Evolutionary conservation across 2,113 vertebrate species (phyloP).

Genomic region (Cynopterus brachyotis): DNA sequence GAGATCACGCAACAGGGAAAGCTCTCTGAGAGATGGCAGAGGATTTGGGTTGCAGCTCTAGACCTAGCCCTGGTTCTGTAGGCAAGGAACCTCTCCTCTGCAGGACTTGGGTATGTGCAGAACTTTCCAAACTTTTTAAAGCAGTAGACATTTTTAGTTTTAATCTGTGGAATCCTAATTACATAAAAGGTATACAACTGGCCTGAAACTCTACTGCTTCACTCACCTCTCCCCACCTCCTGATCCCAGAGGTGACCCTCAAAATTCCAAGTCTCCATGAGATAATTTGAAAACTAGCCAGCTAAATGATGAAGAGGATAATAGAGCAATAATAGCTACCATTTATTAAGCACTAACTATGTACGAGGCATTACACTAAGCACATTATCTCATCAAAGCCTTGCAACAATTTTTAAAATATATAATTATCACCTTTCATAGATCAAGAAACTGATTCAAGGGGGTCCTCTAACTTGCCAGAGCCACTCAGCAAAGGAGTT

Average conservation of each 20-base stretch:
- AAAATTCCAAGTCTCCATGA: not conserved
- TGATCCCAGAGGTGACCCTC: not conserved
- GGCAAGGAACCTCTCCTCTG: not conserved
- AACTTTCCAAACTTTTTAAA: slow-evolving; percentile 16
- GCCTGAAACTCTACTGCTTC: not conserved
- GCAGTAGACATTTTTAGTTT: not conserved
- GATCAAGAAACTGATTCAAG: slow-evolving; percentile 15
- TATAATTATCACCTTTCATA: not conserved
- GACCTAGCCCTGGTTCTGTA: not conserved
- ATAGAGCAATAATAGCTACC: not conserved
- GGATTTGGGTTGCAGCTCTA: not conserved
- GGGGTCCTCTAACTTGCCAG: not conserved
- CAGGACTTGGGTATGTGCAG: not conserved
- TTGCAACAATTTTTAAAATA: not conserved
- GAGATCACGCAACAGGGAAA: not conserved
- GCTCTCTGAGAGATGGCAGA: not conserved
- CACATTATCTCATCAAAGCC: not conserved
- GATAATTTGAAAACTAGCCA: not conserved
- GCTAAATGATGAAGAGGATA: not conserved
- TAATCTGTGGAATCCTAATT: not conserved
- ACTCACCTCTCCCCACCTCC: not conserved
- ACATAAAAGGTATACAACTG: not conserved
- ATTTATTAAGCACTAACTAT: not conserved
- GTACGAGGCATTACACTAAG: not conserved
- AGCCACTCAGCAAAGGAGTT: not conserved